A percentile compares a stretch with the other conserved stretches of the same genome.
Conservation (phyloP, 1,140 invertebrate species). For the Lepidurus packardi region DNA sequence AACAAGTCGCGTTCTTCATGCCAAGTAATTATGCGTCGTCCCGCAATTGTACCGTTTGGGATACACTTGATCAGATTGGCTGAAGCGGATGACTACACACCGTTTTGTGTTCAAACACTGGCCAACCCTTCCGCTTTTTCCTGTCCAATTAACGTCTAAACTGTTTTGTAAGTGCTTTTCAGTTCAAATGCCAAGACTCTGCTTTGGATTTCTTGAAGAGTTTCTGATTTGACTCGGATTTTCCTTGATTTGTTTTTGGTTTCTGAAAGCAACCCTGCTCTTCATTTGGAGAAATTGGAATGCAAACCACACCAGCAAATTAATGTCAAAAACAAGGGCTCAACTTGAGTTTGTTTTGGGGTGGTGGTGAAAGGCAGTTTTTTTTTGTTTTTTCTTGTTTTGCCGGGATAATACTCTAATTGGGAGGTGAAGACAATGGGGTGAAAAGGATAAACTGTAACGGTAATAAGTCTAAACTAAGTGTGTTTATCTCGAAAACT, state of each 20-base stretch:
- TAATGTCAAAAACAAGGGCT: background rate
- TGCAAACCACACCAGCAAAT: background rate
- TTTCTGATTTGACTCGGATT: background rate
- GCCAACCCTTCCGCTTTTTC: background rate
- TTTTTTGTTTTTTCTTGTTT: no score
- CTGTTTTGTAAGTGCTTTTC: no score
- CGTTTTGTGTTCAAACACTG: background rate
- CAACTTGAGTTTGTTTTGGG: background rate
- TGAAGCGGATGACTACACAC: constrained; percentile 2
- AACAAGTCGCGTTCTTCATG: background rate
- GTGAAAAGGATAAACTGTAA: background rate
- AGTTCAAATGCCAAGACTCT: no score
- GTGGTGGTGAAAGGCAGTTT: no score
- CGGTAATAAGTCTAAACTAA: background rate
- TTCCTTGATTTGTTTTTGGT: background rate
- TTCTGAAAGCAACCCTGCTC: background rate
- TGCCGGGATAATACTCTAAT: background rate
- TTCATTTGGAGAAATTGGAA: background rate
- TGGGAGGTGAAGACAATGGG: background rate
- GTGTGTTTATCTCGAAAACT: background rate
- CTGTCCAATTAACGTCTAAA: no score
- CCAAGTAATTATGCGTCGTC: background rate
- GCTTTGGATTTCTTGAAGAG: no score
- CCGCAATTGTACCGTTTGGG: background rate
- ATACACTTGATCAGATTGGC: constrained; percentile 9